Evolutionary conservation across 1,140 invertebrate species (phyloP).

Genomic region (Heterodera carotae): DNA sequence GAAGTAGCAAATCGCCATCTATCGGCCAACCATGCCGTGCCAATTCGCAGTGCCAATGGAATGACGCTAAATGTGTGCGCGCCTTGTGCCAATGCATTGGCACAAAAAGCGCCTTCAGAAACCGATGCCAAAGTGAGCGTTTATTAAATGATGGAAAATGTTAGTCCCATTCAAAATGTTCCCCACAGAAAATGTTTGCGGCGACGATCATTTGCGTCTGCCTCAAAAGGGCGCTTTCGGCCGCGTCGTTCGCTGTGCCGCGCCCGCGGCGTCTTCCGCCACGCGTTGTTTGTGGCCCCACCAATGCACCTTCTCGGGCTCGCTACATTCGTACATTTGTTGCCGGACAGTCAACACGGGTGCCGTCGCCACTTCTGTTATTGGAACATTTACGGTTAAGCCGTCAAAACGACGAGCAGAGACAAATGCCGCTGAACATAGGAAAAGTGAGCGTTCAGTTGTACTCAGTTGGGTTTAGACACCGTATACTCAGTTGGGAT

Average conservation of each 20-base stretch:
- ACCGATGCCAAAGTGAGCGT: slow-evolving; percentile 45
- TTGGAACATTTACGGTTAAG: slow-evolving; percentile 7
- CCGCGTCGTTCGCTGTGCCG: slow-evolving; percentile 36
- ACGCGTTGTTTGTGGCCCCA: slow-evolving; percentile 26
- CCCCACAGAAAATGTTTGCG: slow-evolving; percentile 6
- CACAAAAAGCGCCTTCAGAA: slow-evolving; percentile 49
- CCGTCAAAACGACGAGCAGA: slow-evolving; percentile 8
- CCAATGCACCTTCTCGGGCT: slow-evolving; percentile 49
- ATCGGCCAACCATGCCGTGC: slow-evolving; percentile 35
- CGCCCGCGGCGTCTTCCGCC: background rate
- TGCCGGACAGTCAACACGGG: slow-evolving; percentile 36
- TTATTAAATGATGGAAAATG: background rate
- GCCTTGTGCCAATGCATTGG: slow-evolving; percentile 41
- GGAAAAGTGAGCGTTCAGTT: slow-evolving; percentile 20
- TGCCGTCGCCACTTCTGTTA: slow-evolving; percentile 17
- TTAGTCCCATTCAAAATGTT: background rate
- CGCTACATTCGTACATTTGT: slow-evolving; percentile 52
- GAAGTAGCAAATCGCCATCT: background rate
- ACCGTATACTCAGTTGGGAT: too few relatives aligned
- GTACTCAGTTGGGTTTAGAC: too few relatives aligned
- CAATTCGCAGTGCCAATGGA: slow-evolving; percentile 43
- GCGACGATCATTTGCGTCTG: slow-evolving; percentile 27
- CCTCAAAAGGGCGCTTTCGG: slow-evolving; percentile 32
- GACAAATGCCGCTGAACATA: background rate
- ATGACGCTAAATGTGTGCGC: slow-evolving; percentile 45